Base-by-base conservation (phyloP, 2,888 invertebrate genomes). In the Pimpla rufipes region DNA sequence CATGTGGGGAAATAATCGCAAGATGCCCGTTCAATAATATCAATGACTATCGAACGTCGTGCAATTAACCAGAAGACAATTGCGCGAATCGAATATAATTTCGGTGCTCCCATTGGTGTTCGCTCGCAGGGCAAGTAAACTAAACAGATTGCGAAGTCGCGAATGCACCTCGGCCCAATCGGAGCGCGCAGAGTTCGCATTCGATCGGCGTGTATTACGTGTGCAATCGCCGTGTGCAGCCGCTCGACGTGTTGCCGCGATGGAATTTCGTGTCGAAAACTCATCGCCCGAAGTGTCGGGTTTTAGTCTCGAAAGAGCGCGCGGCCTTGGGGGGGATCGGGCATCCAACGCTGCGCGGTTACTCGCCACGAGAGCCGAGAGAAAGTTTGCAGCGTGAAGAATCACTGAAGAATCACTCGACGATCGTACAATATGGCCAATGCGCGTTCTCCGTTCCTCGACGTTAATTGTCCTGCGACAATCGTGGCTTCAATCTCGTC, bases 311-410 rank as follows among this genome's bases (percentile, higher is more conserved):
- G 55, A 66, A 66, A 23, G 57, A 55, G 29, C 35, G 18, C 37
- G 29, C 11, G 77, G 42, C 59, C 47, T 77, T 68, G 57, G 42
- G 45, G 45, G 45, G 13, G 8, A 23, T 13, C 42, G 16, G 2
- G 11, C 13, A 45, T 13, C 40, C 4, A 11, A 23, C 23, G 23
- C 11, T 21, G 55, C 5, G 11, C 2, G 13, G 1, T 0, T 13
- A 29, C 29, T 35, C 35, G 35, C n/a, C 35, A n/a, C 29, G 57
- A 59, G 35, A 59, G 13, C 29, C 29, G 35, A 18, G 80, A 62
- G 74, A 80, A 80, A 75, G 59, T 80, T 42, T 6, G 8, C 7
- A 62, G 40, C 23, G 35, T 57, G 7, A 59, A 71, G 45, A 68
- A 18, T 37, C 8, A 8, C 42, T 40, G 42, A 42, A 52, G 66